Base-by-base conservation (phyloP, 2,888 invertebrate genomes). In the Cryptosula pallasiana region DNA sequence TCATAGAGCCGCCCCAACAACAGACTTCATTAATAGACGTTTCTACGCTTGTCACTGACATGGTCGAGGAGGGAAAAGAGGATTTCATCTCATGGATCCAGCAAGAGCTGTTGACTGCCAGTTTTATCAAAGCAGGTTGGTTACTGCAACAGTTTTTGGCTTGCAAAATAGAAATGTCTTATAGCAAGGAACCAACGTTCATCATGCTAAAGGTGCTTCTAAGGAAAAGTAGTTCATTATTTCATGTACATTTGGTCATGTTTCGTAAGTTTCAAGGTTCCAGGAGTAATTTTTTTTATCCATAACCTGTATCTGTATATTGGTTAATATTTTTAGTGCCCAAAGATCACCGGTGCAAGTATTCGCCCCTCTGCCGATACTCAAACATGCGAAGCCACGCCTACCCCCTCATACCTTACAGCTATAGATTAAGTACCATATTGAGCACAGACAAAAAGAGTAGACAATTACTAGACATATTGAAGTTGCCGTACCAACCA, bases 391-490 rank as follows among this genome's bases (percentile, higher is more conserved):
- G 32, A n/a, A 16, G 63, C 27, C 63, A 63, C 27, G 13, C 63
- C 3, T 63, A 63, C n/a, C 63, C 63, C 3, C 13, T 63, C 3
- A 27, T 63, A 32, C 63, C 63, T 13, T 63, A 63, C n/a, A 63
- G 25, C 5, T 13, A 63, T 25, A 27, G 63, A 32, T 32, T 25
- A 27, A 63, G 63, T n/a, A 34, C 16, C 13, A 9, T 63, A 13
- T n/a, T 63, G 9, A 57, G 57, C 13, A 25, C 57, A n/a, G 25
- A 63, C 5, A 5, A 13, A 3, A 27, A 32, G 13, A 27, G 20
- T 3, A 20, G 20, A 32, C 63, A 20, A 32, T 32, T 63, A 5
- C 32, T 63, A 20, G 27, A 63, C 13, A 20, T 25, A 3, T 27
- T 63, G 32, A 13, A 63, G 9, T 13, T 63, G 27, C 13, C 20